Conservation (phyloP, 2,888 invertebrate species). For the Minunthozetes semirufus region DNA sequence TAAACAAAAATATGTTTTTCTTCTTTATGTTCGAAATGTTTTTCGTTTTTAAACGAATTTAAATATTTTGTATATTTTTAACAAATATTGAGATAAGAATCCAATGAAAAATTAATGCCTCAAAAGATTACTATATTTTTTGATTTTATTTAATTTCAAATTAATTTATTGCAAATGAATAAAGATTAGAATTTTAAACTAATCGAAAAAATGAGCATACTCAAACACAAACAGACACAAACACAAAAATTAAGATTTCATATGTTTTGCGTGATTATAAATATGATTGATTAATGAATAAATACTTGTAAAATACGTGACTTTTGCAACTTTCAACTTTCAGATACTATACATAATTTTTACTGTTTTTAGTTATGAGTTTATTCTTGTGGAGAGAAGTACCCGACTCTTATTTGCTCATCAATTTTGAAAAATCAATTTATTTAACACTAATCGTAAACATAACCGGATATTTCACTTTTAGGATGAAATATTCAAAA, state of each 20-base stretch:
- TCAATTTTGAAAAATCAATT: not conserved
- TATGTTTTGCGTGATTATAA: not conserved
- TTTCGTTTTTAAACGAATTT: not conserved
- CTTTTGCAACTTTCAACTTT: not conserved
- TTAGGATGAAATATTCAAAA: not conserved
- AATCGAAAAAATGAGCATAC: no score
- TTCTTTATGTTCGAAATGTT: not conserved
- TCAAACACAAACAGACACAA: not conserved
- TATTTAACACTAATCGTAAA: not conserved
- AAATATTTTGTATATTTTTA: not conserved
- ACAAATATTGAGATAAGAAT: not conserved
- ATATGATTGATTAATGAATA: not conserved
- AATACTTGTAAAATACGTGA: not conserved
- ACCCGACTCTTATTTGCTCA: not conserved
- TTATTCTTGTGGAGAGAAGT: no score
- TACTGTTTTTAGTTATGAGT: no score
- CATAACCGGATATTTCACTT: constrained; percentile 5
- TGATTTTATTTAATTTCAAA: not conserved
- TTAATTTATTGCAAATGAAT: not conserved
- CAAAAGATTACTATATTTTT: not conserved
- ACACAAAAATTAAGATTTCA: not conserved
- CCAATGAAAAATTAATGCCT: not conserved
- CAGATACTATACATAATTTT: not conserved
- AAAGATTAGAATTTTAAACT: no score
- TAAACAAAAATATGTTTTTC: not conserved